These are phyloP conservation scores for Neotoma lepida DNA, from an alignment of 2,113 vertebrate genomes.

Conservation along the genomic window DNA sequence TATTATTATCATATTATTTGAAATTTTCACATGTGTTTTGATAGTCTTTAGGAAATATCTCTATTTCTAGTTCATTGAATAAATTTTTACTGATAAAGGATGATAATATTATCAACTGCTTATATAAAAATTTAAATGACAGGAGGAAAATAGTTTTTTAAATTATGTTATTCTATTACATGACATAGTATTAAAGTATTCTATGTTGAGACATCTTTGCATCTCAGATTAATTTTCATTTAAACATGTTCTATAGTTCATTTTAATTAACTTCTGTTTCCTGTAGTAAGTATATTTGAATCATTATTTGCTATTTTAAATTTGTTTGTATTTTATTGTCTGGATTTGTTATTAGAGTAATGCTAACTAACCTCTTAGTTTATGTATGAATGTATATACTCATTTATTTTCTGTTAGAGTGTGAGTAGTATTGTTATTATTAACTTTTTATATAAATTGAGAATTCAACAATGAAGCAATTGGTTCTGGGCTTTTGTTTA, in stretches of 20 bases:
- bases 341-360: background rate
- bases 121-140: background rate
- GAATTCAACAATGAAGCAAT: background rate
- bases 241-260: background rate
- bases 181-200: background rate
- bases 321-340: background rate
- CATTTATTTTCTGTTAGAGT: background rate
- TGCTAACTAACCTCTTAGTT: background rate
- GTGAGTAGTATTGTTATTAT: background rate
- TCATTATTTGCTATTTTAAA: background rate
- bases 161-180: background rate
- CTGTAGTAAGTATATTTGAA: background rate
- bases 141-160: background rate
- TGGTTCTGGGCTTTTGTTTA: background rate
- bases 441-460: background rate
- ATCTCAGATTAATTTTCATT: background rate
- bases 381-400: background rate
- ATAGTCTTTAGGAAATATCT: background rate
- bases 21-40: background rate
- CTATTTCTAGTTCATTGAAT: background rate
- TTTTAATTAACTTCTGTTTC: background rate
- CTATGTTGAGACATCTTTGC: background rate
- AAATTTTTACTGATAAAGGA: background rate
- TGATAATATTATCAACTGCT: background rate
- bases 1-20: background rate